Percentiles rank a stretch among this genome's conserved stretches.
phyloP scores from a whole-genome alignment of 2,888 invertebrate species.

The Tupiocoris notatus region DNA sequence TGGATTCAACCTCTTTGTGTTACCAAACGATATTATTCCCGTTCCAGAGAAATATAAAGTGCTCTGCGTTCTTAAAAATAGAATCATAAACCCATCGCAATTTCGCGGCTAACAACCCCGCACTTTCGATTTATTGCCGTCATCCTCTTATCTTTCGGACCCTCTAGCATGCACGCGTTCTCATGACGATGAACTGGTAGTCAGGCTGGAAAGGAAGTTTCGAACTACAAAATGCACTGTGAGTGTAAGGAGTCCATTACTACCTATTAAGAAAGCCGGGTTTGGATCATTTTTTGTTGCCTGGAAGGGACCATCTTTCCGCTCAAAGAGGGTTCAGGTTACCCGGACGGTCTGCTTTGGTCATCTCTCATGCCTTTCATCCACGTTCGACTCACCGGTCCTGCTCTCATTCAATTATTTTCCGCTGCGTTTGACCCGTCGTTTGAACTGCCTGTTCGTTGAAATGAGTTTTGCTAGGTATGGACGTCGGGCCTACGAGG shows the following conservation, averaged over 20 bases:
- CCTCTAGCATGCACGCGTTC: too few relatives aligned
- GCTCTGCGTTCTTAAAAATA: neutral
- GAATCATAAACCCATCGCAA: neutral
- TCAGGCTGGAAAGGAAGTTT: too few relatives aligned
- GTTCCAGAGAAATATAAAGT: too few relatives aligned
- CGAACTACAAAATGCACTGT: neutral
- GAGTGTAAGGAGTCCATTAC: constrained; percentile 36
- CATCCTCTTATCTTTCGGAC: too few relatives aligned
- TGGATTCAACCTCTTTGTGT: too few relatives aligned
- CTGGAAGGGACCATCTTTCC: neutral
- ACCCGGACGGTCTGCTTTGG: constrained; percentile 7
- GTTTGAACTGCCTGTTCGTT: neutral
- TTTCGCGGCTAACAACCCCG: constrained; percentile 9
- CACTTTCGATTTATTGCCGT: constrained; percentile 11
- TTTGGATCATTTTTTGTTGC: constrained; percentile 29
- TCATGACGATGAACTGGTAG: neutral
- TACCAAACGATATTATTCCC: too few relatives aligned
- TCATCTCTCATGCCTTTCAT: constrained; percentile 8
- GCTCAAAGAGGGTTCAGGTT: constrained; percentile 25
- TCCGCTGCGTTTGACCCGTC: constrained; percentile 30
- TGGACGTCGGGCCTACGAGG: too few relatives aligned
- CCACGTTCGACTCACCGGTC: neutral
- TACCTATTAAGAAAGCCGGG: constrained; percentile 36
- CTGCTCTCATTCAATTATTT: constrained; percentile 30
- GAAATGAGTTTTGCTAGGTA: neutral